phyloP scores from a whole-genome alignment of 2,888 invertebrate genomes.

The Mellilla xanthometata region DNA sequence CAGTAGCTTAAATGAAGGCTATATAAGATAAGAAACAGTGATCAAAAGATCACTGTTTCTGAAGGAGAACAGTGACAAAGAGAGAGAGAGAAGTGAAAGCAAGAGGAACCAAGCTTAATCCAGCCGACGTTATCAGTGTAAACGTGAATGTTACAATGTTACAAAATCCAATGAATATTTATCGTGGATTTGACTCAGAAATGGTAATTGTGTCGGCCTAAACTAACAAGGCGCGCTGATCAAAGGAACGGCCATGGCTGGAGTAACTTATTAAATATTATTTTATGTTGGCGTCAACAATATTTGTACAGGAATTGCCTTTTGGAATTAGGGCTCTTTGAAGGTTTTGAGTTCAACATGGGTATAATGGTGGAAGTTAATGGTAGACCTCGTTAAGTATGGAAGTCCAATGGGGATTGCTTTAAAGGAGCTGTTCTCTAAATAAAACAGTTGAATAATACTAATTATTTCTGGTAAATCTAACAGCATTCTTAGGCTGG shows the following conservation, averaged over 20 bases:
- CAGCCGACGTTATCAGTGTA: slow-evolving; percentile 19
- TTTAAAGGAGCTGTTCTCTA: too few species aligned
- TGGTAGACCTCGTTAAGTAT: too few species aligned
- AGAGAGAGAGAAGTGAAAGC: too few species aligned
- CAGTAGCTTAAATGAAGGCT: too few species aligned
- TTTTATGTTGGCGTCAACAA: slow-evolving; percentile 17
- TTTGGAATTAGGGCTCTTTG: slow-evolving; percentile 8
- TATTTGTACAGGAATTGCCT: slow-evolving; percentile 14
- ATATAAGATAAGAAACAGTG: too few species aligned
- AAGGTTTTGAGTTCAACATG: background rate
- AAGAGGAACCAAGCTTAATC: slow-evolving; percentile 13
- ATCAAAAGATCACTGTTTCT: too few species aligned
- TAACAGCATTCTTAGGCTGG: too few species aligned
- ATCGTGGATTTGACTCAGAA: slow-evolving; percentile 32
- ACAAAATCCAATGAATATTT: slow-evolving; percentile 36
- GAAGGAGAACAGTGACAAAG: too few species aligned
- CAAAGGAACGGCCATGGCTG: slow-evolving; percentile 23
- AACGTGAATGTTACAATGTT: slow-evolving; percentile 27
- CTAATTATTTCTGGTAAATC: too few species aligned
- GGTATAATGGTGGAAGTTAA: too few species aligned
- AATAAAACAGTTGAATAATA: too few species aligned
- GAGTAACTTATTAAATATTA: slow-evolving; percentile 22
- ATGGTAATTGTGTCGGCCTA: slow-evolving; percentile 37
- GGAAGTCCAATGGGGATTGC: too few species aligned
- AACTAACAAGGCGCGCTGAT: slow-evolving; percentile 37